phyloP scores from a whole-genome alignment of 2,113 vertebrate species.

The Xyrauchen texanus region DNA sequence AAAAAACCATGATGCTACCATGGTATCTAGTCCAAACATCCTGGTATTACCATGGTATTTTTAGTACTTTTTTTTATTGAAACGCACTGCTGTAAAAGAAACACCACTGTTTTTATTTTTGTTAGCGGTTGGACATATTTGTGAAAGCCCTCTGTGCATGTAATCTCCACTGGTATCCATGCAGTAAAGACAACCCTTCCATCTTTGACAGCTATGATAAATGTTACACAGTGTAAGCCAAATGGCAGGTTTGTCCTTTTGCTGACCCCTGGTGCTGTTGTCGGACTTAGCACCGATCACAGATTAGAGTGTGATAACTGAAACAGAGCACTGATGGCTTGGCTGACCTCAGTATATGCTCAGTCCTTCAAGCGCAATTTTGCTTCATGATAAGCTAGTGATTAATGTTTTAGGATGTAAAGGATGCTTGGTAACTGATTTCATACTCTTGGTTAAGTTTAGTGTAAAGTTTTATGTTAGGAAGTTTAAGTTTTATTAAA shows the following conservation, averaged over 20 bases:
- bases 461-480: background rate
- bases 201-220: background rate
- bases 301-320: background rate
- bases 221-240: background rate
- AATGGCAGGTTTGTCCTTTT: background rate
- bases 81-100: too few relatives aligned
- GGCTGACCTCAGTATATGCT: background rate
- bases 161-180: background rate
- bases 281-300: constrained; percentile 12
- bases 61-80: too few relatives aligned
- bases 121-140: too few relatives aligned
- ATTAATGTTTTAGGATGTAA: background rate
- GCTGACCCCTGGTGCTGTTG: background rate
- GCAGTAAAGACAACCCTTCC: background rate
- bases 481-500: background rate
- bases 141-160: background rate
- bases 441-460: too few relatives aligned
- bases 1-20: too few relatives aligned
- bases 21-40: too few relatives aligned
- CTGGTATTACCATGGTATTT: too few relatives aligned
- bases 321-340: constrained; percentile 2
- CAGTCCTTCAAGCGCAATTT: background rate
- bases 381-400: background rate
- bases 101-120: too few relatives aligned
- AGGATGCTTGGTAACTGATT: background rate